Base-by-base conservation (phyloP, 2,888 invertebrate genomes). In the Cryptophagus acutangulus region DNA sequence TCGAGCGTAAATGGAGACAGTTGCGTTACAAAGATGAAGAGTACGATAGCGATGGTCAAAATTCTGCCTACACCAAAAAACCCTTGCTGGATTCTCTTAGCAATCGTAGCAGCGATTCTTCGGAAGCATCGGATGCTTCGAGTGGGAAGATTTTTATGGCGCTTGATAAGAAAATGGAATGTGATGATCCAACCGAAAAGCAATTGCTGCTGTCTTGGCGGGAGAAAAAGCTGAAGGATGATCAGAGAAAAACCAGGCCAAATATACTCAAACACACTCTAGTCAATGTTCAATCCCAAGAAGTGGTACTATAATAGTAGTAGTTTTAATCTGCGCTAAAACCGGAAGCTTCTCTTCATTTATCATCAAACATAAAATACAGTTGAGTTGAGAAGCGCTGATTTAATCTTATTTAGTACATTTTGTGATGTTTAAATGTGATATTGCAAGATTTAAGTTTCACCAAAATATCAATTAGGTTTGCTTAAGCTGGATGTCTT, bases 181-280 rank as follows among this genome's bases (percentile, higher is more conserved):
- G 12, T 16, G 55, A 58, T 9, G 58, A 57, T 16, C 52, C 58
- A 4, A 55, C 50, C 13, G 65, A 64, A 44, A 62, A 65, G 26
- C 76, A 78, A 54, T 71, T 74, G 45, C 65, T 78, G 26, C 69
- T 79, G 30, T 74, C 76, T 15, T 79, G 78, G 79, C 75, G 77
- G 18, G 55, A 62, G 3, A 62, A 65, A 20, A 64, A 65, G n/a
- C n/a, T n/a, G 47, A 61, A 55, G 10, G 59, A 50, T 43, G 51
- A 55, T 17, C 10, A 36, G 6, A 35, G 48, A 45, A 43, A 47
- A 36, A 26, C 42, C 52, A 49, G 40, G 45, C 36, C 53, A 14
- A 52, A 45, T 38, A 43, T 57, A 29, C 39, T 62, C 37, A 61
- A 54, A 45, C 60, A 62, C 41, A 54, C 58, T 35, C 44, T 56